Conservation (phyloP, 2,113 vertebrate species). For the Columbina picui region DNA sequence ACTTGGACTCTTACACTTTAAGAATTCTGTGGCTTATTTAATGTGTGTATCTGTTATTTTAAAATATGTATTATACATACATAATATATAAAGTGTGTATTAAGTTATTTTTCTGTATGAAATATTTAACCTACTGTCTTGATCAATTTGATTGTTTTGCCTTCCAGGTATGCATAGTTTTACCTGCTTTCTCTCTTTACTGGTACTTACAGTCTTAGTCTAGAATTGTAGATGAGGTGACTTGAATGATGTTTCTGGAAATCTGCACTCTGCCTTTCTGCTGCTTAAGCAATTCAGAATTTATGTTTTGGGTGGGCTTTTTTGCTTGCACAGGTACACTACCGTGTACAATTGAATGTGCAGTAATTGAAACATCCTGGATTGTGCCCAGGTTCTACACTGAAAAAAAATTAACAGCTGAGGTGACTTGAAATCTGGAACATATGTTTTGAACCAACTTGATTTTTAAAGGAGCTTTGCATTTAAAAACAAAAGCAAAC, state of each 20-base stretch:
- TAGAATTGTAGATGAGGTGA: not conserved
- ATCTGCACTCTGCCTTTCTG: not conserved
- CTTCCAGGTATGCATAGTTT: not conserved
- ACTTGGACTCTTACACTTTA: not conserved
- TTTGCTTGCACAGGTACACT: not conserved
- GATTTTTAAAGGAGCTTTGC: not conserved
- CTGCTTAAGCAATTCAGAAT: not conserved
- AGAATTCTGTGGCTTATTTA: not conserved
- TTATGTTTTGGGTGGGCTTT: not conserved
- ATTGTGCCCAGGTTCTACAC: not conserved
- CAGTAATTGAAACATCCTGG: not conserved
- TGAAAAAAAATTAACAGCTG: not conserved
- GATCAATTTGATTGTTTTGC: not conserved
- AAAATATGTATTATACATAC: not conserved
- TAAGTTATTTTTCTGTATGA: not conserved
- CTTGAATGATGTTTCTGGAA: not conserved
- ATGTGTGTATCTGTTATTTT: not conserved
- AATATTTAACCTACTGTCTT: not conserved
- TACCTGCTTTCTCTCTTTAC: not conserved
- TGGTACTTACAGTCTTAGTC: not conserved
- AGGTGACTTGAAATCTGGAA: not conserved
- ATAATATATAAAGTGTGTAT: not conserved
- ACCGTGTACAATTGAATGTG: rapidly evolving
- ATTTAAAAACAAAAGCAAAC: no score
- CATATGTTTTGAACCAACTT: not conserved